Evolutionary conservation across 35 echinoderm and acorn worm species (phyloP), one percentile per base, ranked within the genome.

Genomic region (Apostichopus japonicus): DNA sequence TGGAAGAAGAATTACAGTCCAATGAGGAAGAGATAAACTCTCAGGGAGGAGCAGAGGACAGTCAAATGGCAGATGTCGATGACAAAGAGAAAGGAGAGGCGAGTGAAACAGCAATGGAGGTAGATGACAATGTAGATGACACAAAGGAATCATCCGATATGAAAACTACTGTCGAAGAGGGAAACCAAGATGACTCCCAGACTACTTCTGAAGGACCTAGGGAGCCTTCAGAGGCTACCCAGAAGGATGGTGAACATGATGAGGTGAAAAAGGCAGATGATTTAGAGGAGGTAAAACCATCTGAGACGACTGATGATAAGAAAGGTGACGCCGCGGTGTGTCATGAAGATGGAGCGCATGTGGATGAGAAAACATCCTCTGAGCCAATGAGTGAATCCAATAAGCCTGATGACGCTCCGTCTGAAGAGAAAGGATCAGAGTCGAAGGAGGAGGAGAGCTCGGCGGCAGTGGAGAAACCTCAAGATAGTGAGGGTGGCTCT

Each of bases 51-150:
- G 17, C 86, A 65, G 75, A 83, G 2, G 82, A 80, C 19, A 24
- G 21, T 56, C 77, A 90, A 51, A 91, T 53, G 6, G 91, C 88
- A 79, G 53, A 77, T 33, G 21, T 57, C 24, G 92, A 56, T 1
- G 70, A 87, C 6, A 23, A 25, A 62, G 58, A 72, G 13, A 65
- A 25, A 51, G 92, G 27, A 55, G 57, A 71, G 23, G 22, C 88
- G 56, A 71, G 92, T 58, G 21, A 17, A 19, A 78, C 53, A 92
- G 33, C 17, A 56, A 72, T 73, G 53, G 56, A 86, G n/a, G 13
- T 84, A 53, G 33, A 86, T 24, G 8, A 19, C 11, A 54, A 56
- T 23, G 84, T 10, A 79, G 62, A 84, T 24, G 63, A 84, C 53
- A 92, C 33, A 9, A 65, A 84, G 58, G 62, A 72, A 92, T 5